A percentile compares a stretch with the other conserved stretches of the same genome.
phyloP scores from a whole-genome alignment of 2,888 invertebrate species.

The Trachelus iudaicus region DNA sequence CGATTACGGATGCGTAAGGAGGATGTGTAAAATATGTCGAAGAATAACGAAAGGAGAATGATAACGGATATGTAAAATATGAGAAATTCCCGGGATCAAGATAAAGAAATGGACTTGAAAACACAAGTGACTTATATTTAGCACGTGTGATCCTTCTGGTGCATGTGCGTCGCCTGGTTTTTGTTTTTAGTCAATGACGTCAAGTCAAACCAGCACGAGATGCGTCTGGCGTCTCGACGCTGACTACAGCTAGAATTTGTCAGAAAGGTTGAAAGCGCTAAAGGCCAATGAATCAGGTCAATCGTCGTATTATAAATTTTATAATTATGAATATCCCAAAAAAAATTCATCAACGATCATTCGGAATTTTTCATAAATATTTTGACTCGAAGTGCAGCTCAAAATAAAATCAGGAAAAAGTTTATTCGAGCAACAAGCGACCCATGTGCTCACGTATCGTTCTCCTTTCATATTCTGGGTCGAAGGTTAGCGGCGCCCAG shows the following conservation, averaged over 20 bases:
- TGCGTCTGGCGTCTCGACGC: background rate
- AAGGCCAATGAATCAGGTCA: background rate
- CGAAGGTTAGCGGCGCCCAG: background rate
- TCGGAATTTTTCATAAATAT: background rate
- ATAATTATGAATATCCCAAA: too few relatives aligned
- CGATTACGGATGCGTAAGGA: background rate
- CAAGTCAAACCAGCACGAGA: background rate
- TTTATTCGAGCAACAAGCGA: background rate
- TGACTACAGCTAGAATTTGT: background rate
- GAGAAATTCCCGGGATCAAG: background rate
- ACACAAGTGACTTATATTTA: conserved; percentile 1
- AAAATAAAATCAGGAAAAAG: background rate
- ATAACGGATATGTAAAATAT: too few relatives aligned
- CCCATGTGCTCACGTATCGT: background rate
- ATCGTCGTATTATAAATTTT: background rate
- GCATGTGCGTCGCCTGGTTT: background rate
- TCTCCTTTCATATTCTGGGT: background rate
- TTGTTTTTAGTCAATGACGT: conserved; percentile 3
- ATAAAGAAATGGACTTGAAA: background rate
- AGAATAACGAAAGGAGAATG: too few relatives aligned
- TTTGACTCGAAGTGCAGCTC: background rate
- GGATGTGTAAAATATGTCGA: too few relatives aligned
- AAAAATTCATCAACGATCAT: too few relatives aligned
- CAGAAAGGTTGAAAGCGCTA: background rate
- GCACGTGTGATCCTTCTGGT: conserved; percentile 3